phyloP scores from a whole-genome alignment of 2,113 vertebrate species.

The Athene noctua region DNA sequence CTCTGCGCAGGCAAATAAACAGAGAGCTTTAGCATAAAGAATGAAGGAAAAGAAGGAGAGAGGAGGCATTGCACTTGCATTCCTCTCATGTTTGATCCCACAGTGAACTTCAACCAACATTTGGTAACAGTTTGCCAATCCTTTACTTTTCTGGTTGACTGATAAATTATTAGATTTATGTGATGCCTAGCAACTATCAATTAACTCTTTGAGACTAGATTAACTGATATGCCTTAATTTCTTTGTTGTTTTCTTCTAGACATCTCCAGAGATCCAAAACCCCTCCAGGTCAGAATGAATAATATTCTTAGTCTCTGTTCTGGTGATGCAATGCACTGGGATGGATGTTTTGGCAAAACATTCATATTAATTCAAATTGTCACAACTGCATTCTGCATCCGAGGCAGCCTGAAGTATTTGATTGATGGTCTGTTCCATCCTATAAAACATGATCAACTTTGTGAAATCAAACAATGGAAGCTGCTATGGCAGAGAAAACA shows the following conservation, averaged over 20 bases:
- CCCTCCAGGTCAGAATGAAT: neutral
- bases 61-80: neutral
- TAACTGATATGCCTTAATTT: neutral
- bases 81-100: neutral
- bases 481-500: neutral
- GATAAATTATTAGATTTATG: neutral
- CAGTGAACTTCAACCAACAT: neutral
- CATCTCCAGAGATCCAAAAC: neutral
- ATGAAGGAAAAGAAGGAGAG: neutral
- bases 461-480: neutral
- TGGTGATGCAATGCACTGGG: fast-evolving
- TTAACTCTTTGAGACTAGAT: neutral
- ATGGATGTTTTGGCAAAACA: neutral
- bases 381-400: neutral
- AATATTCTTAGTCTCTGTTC: neutral
- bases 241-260: neutral
- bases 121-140: neutral
- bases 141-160: neutral
- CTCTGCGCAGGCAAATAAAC: neutral
- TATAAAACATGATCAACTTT: neutral
- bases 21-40: neutral
- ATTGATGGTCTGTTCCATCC: neutral
- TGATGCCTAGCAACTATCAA: neutral
- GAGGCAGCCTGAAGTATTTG: neutral
- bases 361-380: neutral